Evolutionary conservation across 2,797 vertebrate species (phyloP).

Genomic region (Galagoides demidoff): DNA sequence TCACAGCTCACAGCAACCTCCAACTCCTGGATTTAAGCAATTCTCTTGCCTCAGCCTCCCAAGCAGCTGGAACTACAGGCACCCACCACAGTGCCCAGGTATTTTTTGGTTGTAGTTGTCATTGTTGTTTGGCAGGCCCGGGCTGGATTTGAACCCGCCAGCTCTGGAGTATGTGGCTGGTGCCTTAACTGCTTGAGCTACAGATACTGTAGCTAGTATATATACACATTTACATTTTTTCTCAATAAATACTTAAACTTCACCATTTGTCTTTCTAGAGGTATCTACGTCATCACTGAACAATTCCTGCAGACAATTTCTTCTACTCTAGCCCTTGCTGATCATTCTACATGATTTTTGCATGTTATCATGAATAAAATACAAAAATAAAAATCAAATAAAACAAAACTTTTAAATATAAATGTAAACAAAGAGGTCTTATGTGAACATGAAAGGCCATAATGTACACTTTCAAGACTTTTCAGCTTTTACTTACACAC

Average conservation of each 20-base stretch:
- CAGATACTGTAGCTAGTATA: too few relatives aligned
- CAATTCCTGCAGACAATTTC: not conserved
- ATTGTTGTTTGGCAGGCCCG: too few relatives aligned
- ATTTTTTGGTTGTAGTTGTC: too few relatives aligned
- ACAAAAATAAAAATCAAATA: slow-evolving; percentile 20
- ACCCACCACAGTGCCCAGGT: too few relatives aligned
- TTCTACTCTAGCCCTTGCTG: not conserved
- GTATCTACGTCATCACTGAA: not conserved
- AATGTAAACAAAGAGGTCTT: not conserved
- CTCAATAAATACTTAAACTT: slow-evolving; percentile 38
- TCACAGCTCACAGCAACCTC: too few relatives aligned
- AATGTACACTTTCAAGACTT: not conserved
- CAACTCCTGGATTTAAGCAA: too few relatives aligned
- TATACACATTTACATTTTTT: slow-evolving; percentile 59
- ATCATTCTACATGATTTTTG: not conserved
- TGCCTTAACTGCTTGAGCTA: too few relatives aligned
- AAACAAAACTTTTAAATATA: not conserved
- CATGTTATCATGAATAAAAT: not conserved
- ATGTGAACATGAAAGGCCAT: not conserved
- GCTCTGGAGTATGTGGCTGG: too few relatives aligned
- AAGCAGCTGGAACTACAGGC: too few relatives aligned
- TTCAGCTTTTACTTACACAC: not conserved
- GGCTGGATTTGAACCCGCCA: too few relatives aligned
- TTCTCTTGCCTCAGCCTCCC: too few relatives aligned
- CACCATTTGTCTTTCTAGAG: not conserved